A percentile compares a stretch with the other conserved stretches of the same genome.
Conservation (phyloP, 1,140 invertebrate species). For the Sycophila sp. region DNA sequence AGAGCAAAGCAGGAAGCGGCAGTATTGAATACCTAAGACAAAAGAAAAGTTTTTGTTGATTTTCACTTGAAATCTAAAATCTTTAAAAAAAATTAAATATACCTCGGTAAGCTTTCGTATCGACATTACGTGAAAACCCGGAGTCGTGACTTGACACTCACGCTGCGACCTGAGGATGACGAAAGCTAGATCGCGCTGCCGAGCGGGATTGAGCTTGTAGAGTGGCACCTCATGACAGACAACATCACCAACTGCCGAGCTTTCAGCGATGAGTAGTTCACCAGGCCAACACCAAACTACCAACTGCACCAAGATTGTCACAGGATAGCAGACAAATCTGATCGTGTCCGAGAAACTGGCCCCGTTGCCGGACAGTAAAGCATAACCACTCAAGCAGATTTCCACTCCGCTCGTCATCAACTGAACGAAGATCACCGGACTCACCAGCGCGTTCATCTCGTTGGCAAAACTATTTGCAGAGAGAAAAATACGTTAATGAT, state of each 20-base stretch:
- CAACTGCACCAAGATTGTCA: conserved; percentile 35
- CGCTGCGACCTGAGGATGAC: conserved; percentile 36
- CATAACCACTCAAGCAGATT: conserved; percentile 43
- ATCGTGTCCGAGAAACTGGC: conserved; percentile 9
- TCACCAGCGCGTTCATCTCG: conserved; percentile 36
- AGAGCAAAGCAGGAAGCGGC: conserved; percentile 39
- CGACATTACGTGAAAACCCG: conserved; percentile 35
- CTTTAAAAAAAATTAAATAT: neutral
- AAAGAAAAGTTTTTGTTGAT: neutral
- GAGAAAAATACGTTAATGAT: too few species aligned
- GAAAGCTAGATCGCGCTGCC: conserved; percentile 27
- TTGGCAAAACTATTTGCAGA: conserved; percentile 37
- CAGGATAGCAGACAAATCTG: conserved; percentile 36
- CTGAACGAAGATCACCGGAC: conserved; percentile 43
- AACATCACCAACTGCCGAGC: conserved; percentile 19
- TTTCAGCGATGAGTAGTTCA: conserved; percentile 41
- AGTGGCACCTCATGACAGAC: conserved; percentile 38
- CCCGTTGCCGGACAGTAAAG: conserved; percentile 2
- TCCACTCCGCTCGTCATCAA: conserved; percentile 40
- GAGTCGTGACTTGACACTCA: conserved; percentile 26
- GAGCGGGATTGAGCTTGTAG: conserved; percentile 29
- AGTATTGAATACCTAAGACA: conserved; percentile 39
- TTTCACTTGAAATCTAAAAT: neutral
- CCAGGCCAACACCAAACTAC: conserved; percentile 38
- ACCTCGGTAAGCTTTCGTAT: conserved; percentile 39